Conservation (phyloP, 2,888 invertebrate genomes). For the Latrodectus elegans region DNA sequence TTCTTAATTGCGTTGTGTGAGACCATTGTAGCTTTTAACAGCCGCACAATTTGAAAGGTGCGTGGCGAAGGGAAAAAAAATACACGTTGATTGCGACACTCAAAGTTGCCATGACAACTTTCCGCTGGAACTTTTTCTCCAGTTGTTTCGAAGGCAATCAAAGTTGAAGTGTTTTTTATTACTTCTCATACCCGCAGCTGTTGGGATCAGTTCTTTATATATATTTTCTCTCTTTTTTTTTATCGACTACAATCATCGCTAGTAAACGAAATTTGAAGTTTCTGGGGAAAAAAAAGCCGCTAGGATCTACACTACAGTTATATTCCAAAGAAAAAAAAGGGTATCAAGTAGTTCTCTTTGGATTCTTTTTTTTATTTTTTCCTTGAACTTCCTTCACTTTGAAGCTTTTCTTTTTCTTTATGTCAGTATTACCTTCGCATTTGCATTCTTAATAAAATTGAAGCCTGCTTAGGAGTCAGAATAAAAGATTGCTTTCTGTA, state of each 20-base stretch:
- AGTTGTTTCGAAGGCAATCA: slow-evolving; percentile 52
- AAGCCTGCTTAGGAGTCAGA: too few species aligned
- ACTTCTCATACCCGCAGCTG: slow-evolving; percentile 47
- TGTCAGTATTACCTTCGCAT: neutral
- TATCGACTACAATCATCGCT: slow-evolving; percentile 31
- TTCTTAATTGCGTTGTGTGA: neutral
- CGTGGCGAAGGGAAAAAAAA: neutral
- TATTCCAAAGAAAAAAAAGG: too few species aligned
- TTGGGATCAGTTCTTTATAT: slow-evolving; percentile 11
- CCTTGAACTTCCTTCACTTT: too few species aligned
- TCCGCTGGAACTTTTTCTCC: slow-evolving; percentile 27
- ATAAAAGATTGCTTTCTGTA: too few species aligned
- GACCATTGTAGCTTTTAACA: neutral
- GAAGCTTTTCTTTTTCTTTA: too few species aligned
- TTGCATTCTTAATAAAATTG: neutral
- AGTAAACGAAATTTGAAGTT: slow-evolving; percentile 36
- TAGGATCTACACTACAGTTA: neutral
- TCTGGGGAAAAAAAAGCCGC: slow-evolving; percentile 1
- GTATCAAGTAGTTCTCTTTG: too few species aligned
- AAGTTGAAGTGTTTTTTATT: slow-evolving; percentile 63
- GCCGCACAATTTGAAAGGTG: neutral
- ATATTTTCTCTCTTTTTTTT: slow-evolving; percentile 7
- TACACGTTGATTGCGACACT: slow-evolving; percentile 36
- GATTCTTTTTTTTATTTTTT: too few species aligned
- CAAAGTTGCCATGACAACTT: slow-evolving; percentile 49